Base-by-base conservation (phyloP, 2,888 invertebrate species). In the Exephanes ischioxanthus region DNA sequence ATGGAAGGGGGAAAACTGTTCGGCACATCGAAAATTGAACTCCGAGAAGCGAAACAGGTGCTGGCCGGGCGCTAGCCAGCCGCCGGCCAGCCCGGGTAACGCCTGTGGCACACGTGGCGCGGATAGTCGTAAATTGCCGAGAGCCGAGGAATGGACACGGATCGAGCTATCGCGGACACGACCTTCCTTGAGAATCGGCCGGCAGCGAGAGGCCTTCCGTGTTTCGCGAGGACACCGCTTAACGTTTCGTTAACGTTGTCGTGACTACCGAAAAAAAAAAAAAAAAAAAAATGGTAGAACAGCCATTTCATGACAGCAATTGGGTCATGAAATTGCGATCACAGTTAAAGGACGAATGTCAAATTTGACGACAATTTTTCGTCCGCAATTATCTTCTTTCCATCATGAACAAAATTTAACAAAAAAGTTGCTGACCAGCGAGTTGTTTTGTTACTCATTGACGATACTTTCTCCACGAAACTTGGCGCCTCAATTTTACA, bases 21-120 rank as follows among this genome's bases (percentile, higher is more conserved):
- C 70, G 66, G 55, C 55, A 78, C 26, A 66, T 75, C 75, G 61
- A 75, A 71, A 81, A 67, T 67, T 78, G 26, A 75, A 73, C 58
- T 83, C 77, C 63, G 41, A 80, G 77, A 81, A 86, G 53, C 71
- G 26, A 78, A 53, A 41, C 30, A 48, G 30, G 22, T 11, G 41
- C 30, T 63, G 33, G 14, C 19, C 2, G 14, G 14, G 45, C 61
- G 26, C 48, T 19, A 16, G 48, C 33, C 33, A 19, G 66, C 61
- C 26, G 45, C 11, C 11, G 11, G 11, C 55, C 11, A 58, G 37
- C 37, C 37, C 7, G 41, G 11, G 26, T 26, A 55, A 26, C 26
- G 26, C 61, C 37, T 6, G 51, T 53, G 37, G 26, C 30, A 5
- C 71, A 53, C 71, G 72, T 78, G 70, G 78, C n/a, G 30, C 9